phyloP scores from a whole-genome alignment of 2,888 invertebrate species.

The Drosophila algonquin region DNA sequence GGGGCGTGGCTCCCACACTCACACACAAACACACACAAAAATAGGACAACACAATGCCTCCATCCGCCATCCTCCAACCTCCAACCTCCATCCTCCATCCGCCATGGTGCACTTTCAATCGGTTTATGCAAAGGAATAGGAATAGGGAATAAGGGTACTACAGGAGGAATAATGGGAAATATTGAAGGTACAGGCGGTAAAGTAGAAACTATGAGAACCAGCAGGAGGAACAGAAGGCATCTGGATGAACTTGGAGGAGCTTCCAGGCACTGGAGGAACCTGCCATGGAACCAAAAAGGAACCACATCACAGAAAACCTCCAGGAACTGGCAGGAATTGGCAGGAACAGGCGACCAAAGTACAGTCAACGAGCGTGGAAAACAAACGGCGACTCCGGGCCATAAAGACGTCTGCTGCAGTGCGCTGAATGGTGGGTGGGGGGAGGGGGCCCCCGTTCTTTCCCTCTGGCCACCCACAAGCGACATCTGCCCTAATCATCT shows the following conservation, averaged over 20 bases:
- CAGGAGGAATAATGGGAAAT: not conserved
- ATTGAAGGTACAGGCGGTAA: slow-evolving; percentile 8
- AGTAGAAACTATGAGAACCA: slow-evolving; percentile 2
- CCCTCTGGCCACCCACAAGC: slow-evolving; percentile 34
- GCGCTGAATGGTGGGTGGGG: not conserved
- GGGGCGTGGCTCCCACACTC: slow-evolving; percentile 54
- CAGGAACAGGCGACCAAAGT: slow-evolving; percentile 57
- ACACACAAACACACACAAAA: slow-evolving; percentile 18
- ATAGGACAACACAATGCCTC: slow-evolving; percentile 57
- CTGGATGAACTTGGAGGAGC: slow-evolving; percentile 3
- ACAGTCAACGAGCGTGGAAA: slow-evolving; percentile 76
- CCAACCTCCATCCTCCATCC: slow-evolving; percentile 12
- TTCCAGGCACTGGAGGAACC: slow-evolving; percentile 5
- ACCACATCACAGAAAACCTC: slow-evolving; percentile 23
- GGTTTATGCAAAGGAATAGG: not conserved
- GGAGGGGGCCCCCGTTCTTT: not conserved
- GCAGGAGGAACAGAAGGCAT: not conserved
- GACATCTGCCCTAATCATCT: slow-evolving; percentile 76
- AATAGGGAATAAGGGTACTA: not conserved
- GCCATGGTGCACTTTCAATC: not conserved
- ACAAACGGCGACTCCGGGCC: slow-evolving; percentile 62
- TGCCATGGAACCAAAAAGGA: slow-evolving; percentile 11
- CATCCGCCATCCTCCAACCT: not conserved
- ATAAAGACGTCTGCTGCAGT: slow-evolving; percentile 77
- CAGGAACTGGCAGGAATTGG: slow-evolving; percentile 34